Conservation (phyloP, 2,113 vertebrate genomes). For the Tursiops truncatus region DNA sequence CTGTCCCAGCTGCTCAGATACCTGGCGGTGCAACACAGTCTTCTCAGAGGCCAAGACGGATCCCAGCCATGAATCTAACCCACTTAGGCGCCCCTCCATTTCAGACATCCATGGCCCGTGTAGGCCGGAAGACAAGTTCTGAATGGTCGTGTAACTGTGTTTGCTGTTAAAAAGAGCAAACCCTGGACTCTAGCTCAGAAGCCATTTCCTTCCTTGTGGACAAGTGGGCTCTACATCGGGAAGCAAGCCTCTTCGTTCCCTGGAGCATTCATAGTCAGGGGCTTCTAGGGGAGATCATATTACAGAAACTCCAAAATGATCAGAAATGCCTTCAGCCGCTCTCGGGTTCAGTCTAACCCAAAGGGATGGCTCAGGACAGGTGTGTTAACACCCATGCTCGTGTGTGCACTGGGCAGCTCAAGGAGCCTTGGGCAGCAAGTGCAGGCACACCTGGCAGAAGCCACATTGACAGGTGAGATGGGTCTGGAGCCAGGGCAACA, state of each 20-base stretch:
- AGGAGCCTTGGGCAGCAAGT: background rate
- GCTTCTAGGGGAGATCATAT: background rate
- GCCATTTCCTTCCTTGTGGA: background rate
- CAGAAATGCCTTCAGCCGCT: background rate
- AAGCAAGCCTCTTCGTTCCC: background rate
- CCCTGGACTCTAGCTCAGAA: background rate
- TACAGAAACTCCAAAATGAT: background rate
- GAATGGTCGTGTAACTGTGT: background rate
- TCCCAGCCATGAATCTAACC: background rate
- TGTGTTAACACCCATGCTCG: rapidly evolving
- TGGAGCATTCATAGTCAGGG: background rate
- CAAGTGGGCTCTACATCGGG: background rate
- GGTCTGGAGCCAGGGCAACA: background rate
- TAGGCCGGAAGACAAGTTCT: background rate
- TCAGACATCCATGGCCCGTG: background rate
- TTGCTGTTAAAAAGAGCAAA: background rate
- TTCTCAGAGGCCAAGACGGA: background rate
- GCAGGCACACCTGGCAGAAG: background rate
- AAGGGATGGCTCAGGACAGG: background rate
- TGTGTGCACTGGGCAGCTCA: background rate
- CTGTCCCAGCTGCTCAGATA: background rate
- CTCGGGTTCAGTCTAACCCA: background rate
- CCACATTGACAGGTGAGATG: no score
- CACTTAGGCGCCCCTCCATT: background rate
- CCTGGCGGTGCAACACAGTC: background rate